phyloP scores from a whole-genome alignment of 1,140 invertebrate species.

The Cherax destructor region DNA sequence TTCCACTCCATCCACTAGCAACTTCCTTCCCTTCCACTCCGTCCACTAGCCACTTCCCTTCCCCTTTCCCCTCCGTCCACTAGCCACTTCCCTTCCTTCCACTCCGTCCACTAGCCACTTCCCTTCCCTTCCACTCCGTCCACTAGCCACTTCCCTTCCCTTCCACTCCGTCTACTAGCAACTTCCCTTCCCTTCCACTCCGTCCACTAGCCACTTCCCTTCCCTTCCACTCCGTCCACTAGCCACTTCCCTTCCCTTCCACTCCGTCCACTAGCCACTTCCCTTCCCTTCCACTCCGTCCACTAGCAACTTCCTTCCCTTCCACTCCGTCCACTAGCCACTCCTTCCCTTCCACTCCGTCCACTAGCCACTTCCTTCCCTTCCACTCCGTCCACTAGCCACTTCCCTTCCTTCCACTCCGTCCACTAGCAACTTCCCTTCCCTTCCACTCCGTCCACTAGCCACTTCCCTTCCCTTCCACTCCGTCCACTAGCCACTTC shows the following conservation, averaged over 20 bases:
- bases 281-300: too few relatives aligned
- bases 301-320: too few relatives aligned
- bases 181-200: too few relatives aligned
- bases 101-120: too few relatives aligned
- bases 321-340: conserved; percentile 1
- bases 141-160: background rate
- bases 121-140: conserved; percentile 19
- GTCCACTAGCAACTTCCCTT: background rate
- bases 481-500: background rate
- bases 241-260: background rate
- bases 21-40: conserved; percentile 18
- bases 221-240: conserved; percentile 10
- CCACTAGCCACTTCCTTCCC: too few relatives aligned
- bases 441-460: background rate
- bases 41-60: background rate
- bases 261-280: background rate
- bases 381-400: background rate
- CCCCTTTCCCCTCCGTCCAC: background rate
- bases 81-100: too few relatives aligned
- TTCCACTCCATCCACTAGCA: too few relatives aligned
- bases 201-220: too few relatives aligned
- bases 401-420: conserved; percentile 5
- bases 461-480: background rate
- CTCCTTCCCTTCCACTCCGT: background rate
- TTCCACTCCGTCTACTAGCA: background rate